Evolutionary conservation across 2,113 vertebrate genomes (phyloP), one percentile per base, ranked within the genome.

Genomic region (Peromyscus maniculatus): DNA sequence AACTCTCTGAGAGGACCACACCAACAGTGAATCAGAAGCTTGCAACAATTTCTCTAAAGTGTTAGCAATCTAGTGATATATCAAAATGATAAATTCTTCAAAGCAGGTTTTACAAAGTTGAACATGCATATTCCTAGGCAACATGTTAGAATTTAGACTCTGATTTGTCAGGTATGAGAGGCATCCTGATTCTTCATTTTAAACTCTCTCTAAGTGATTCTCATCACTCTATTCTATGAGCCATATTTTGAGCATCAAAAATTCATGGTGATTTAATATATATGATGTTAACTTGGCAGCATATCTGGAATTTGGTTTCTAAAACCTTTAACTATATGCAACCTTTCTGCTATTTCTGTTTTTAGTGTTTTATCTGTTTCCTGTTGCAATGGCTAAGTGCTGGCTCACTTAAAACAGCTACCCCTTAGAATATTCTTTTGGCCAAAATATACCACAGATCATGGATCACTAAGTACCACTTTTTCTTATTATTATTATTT

Each of bases 331-430:
- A 62, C 28, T 89, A 43, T 52, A 77, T 62, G 93, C 10, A 11
- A 21, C 9, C 3, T 69, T 66, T 69, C 72, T 93, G 33, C 33
- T 96, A 52, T 1, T 28, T 64, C 0, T 15, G 26, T 55, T 80
- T 69, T 79, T 7, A 57, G 31, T 84, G 3, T 8, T 92, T 95
- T 93, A 5, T 62, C 52, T 96, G 24, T 83, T 84, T 93, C 72
- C 46, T 77, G 55, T 11, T 80, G 7, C 17, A 84, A 17, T 46
- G 3, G 21, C 77, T 89, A 90, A n/a, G 16, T 87, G 7, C 33
- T 71, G 1, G 91, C 36, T 91, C 21, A 57, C 8, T 12, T 64
- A 7, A 15, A 57, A 94, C 71, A 43, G 52, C 1, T 36, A 36
- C 0, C 62, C 17, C 77, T 89, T 89, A 11, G 16, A 89, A 89